phyloP scores from a whole-genome alignment of 2,797 vertebrate genomes.

The Macropodus opercularis region DNA sequence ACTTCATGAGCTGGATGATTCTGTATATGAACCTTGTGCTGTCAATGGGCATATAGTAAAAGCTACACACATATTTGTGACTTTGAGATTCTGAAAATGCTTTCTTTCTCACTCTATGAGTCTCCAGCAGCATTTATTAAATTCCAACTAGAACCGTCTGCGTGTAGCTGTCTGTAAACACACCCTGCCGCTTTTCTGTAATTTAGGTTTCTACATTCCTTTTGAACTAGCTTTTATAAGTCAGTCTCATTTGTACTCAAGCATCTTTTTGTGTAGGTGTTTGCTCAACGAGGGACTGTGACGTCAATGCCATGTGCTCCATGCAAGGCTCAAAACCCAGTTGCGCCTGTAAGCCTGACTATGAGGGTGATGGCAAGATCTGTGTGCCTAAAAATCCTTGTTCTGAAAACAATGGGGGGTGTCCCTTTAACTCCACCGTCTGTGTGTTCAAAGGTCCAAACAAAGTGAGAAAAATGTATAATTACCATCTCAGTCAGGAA shows the following conservation, averaged over 20 bases:
- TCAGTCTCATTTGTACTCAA: background rate
- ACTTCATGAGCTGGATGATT: background rate
- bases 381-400: conserved; percentile 90
- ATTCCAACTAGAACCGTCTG: background rate
- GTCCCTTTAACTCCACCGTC: conserved; percentile 84
- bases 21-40: background rate
- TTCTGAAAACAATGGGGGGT: conserved; percentile 84
- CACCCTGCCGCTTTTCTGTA: too few relatives aligned
- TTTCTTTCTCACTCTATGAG: too few relatives aligned
- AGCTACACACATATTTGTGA: too few relatives aligned
- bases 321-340: conserved; percentile 65
- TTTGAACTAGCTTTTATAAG: too few relatives aligned
- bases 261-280: conserved; percentile 46
- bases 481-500: too few relatives aligned
- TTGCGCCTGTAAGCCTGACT: conserved; percentile 87
- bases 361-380: conserved; percentile 85
- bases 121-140: background rate
- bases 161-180: background rate
- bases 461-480: conserved; percentile 78
- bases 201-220: too few relatives aligned
- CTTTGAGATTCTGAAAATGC: background rate
- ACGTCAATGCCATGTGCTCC: conserved; percentile 82
- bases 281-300: conserved; percentile 71
- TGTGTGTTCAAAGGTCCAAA: conserved; percentile 85
- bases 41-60: too few relatives aligned